phyloP scores from a whole-genome alignment of 2,113 vertebrate genomes.

The Hippopotamus amphibius region DNA sequence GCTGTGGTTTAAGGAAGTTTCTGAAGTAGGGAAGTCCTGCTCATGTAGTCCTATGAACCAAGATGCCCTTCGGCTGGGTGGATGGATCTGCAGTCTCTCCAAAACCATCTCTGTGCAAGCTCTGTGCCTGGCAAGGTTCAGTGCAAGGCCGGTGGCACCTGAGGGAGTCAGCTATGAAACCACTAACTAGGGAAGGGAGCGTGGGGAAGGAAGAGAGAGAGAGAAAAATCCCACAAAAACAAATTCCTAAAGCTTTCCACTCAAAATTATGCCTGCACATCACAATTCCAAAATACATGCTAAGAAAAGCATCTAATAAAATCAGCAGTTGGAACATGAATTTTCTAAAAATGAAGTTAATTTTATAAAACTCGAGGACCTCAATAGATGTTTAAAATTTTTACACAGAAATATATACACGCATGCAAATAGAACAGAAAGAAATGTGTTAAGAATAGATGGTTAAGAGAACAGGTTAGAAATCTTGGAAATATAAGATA shows the following conservation, averaged over 20 bases:
- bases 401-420: background rate
- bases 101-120: background rate
- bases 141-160: background rate
- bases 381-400: background rate
- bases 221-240: background rate
- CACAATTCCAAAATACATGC: background rate
- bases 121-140: background rate
- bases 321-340: background rate
- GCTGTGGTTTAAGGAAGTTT: background rate
- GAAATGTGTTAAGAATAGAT: constrained; percentile 19
- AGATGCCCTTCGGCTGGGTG: background rate
- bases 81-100: background rate
- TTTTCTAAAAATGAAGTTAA: constrained; percentile 44
- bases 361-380: background rate
- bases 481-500: constrained; percentile 10
- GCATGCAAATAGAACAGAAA: background rate
- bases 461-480: background rate
- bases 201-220: background rate
- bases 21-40: background rate
- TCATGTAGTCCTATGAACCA: background rate
- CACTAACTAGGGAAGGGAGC: background rate
- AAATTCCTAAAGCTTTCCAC: background rate
- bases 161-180: background rate
- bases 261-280: background rate
- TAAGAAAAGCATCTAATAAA: background rate